Conservation (phyloP, 2,797 vertebrate species). For the Danio albolineatus region DNA sequence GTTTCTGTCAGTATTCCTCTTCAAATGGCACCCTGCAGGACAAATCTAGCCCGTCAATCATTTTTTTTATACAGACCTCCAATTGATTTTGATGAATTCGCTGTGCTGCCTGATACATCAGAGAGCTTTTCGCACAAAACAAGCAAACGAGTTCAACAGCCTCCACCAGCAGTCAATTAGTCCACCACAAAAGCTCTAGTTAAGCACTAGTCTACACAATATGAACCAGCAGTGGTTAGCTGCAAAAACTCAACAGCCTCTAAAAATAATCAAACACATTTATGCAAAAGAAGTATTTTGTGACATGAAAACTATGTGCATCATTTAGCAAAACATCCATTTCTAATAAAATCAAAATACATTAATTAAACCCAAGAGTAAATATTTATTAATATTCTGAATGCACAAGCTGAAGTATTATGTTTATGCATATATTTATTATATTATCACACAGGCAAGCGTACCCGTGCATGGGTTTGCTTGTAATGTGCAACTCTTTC, state of each 20-base stretch:
- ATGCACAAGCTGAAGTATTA: neutral
- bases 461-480: conserved; percentile 25
- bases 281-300: neutral
- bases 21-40: neutral
- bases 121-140: neutral
- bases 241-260: neutral
- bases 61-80: conserved; percentile 4
- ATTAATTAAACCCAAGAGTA: neutral
- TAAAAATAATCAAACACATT: neutral
- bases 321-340: neutral
- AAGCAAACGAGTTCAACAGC: neutral
- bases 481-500: conserved; percentile 6
- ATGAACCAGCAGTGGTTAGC: no score
- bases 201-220: neutral
- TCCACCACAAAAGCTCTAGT: neutral
- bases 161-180: neutral
- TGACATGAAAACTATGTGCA: neutral
- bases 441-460: conserved; percentile 7
- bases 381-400: neutral
- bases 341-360: neutral
- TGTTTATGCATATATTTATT: conserved; percentile 9
- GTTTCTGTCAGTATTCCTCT: conserved; percentile 20
- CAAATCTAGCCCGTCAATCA: conserved; percentile 18
- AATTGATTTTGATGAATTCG: conserved; percentile 26
- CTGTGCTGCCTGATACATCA: neutral